A percentile compares a stretch with the other conserved stretches of the same genome.
These are phyloP conservation scores for Heliconius ethilla DNA, from an alignment of 2,888 invertebrate genomes.

Conservation along the genomic window DNA sequence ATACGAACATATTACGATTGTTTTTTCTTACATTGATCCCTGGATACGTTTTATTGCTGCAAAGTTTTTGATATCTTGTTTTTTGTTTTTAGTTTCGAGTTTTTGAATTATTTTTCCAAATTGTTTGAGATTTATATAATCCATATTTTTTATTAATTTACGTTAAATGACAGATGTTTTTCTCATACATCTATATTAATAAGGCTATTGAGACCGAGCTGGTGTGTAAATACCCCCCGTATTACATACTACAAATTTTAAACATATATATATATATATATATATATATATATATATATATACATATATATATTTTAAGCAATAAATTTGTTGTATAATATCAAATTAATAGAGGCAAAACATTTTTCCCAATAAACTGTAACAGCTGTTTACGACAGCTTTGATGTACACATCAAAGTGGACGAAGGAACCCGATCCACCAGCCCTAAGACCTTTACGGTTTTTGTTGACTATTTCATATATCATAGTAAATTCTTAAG, in stretches of 20 bases:
- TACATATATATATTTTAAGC: background rate
- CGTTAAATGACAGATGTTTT: too few relatives aligned
- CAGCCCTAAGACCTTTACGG: slow-evolving; percentile 3
- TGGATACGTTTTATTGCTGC: background rate
- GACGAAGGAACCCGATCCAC: slow-evolving; percentile 1
- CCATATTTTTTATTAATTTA: too few relatives aligned
- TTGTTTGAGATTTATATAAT: too few relatives aligned
- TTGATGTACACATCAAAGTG: slow-evolving; percentile 38
- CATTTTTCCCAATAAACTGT: slow-evolving; percentile 8
- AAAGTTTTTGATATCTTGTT: background rate
- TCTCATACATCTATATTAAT: too few relatives aligned
- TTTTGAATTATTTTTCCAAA: too few relatives aligned
- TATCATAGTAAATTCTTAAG: background rate
- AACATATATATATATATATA: too few relatives aligned
- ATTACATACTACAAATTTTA: too few relatives aligned
- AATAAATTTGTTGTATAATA: background rate
- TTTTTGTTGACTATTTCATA: slow-evolving; percentile 1
- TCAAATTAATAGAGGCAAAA: background rate
- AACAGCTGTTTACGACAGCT: slow-evolving; percentile 28
- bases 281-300: too few relatives aligned
- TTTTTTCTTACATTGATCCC: background rate
- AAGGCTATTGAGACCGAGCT: too few relatives aligned
- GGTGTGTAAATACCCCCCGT: too few relatives aligned
- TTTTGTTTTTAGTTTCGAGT: background rate
- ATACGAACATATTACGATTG: background rate